Percentiles rank a stretch among this genome's conserved stretches.
Conservation (phyloP, 2,797 vertebrate genomes). For the Urophycis tenuis region DNA sequence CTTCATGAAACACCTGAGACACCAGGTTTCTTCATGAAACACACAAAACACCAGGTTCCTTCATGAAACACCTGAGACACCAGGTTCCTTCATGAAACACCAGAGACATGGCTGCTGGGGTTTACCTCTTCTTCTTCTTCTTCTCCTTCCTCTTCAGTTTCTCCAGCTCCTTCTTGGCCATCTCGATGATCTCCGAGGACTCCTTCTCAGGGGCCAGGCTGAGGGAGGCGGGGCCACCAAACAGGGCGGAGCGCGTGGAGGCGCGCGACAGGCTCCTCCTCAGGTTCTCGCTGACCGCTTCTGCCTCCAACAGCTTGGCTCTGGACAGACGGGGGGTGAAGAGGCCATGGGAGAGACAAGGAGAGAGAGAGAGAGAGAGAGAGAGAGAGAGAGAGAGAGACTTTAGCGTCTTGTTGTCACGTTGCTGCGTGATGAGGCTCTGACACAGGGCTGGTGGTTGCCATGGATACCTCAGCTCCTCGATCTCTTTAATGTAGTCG, state of each 20-base stretch:
- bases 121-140: constrained; percentile 93
- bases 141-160: constrained; percentile 92
- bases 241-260: constrained; percentile 78
- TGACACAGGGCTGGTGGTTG: not conserved
- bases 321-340: constrained; percentile 50
- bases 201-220: constrained; percentile 83
- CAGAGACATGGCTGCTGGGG: not conserved
- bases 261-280: constrained; percentile 84
- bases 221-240: constrained; percentile 72
- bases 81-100: not conserved
- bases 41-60: not conserved
- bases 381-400: too few relatives aligned
- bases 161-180: constrained; percentile 93
- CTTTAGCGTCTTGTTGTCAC: not conserved
- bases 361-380: not conserved
- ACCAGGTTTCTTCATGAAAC: too few relatives aligned
- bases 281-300: constrained; percentile 88
- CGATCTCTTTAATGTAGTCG: constrained; percentile 98
- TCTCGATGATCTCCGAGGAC: constrained; percentile 86
- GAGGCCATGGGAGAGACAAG: not conserved
- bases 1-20: not conserved
- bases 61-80: not conserved
- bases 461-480: constrained; percentile 85
- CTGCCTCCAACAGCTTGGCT: constrained; percentile 92
- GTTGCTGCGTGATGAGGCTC: not conserved